phyloP scores from a whole-genome alignment of 2,797 vertebrate species.

The Crocodylus rhombifer region DNA sequence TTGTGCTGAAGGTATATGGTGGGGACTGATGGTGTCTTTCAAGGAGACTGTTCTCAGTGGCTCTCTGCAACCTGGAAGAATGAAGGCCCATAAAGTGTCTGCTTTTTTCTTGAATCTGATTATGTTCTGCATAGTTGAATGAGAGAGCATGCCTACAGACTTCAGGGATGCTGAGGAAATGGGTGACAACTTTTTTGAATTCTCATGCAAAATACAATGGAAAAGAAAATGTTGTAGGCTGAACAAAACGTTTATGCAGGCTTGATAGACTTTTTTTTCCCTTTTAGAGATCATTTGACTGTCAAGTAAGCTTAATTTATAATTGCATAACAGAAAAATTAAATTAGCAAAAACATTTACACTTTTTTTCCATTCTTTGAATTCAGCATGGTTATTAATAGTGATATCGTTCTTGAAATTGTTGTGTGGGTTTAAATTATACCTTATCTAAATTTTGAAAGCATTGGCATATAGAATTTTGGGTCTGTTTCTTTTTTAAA shows the following conservation, averaged over 20 bases:
- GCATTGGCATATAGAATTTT: not conserved
- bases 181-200: not conserved
- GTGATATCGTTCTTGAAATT: not conserved
- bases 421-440: not conserved
- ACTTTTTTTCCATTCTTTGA: not conserved
- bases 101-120: not conserved
- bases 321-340: not conserved
- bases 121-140: not conserved
- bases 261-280: not conserved
- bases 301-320: not conserved
- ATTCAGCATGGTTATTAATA: not conserved
- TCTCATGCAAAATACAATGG: not conserved
- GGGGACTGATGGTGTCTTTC: not conserved
- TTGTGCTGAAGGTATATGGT: no score
- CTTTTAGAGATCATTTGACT: not conserved
- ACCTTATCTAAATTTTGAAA: not conserved
- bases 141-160: not conserved
- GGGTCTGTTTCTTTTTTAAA: not conserved
- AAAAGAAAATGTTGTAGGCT: not conserved
- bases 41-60: rapidly evolving
- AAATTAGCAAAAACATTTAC: not conserved
- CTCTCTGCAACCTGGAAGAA: not conserved
- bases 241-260: not conserved
- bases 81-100: not conserved
- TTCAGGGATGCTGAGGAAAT: rapidly evolving